These are phyloP conservation scores for Labia minor DNA, from an alignment of 2,888 invertebrate species.

Conservation along the genomic window DNA sequence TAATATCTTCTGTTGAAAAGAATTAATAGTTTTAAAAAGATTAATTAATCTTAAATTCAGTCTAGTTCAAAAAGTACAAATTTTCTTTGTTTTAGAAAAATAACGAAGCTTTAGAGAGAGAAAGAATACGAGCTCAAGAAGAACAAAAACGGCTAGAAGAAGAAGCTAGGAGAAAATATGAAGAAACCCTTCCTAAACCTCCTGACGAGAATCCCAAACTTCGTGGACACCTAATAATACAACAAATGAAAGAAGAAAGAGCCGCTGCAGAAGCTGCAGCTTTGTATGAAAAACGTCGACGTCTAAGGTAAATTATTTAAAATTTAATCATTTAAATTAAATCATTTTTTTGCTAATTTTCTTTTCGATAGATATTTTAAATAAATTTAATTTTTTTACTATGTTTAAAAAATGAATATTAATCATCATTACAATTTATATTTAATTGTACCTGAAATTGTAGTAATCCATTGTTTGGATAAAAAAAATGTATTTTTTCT, in stretches of 20 bases:
- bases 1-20: too few species aligned
- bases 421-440: too few species aligned
- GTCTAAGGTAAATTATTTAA: neutral
- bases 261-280: neutral
- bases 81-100: slow-evolving; percentile 31
- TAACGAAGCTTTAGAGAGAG: slow-evolving; percentile 34
- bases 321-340: too few species aligned
- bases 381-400: neutral
- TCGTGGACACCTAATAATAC: neutral
- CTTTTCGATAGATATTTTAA: neutral
- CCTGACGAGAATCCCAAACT: neutral
- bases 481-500: too few species aligned
- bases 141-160: slow-evolving; percentile 35
- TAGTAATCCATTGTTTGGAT: too few species aligned
- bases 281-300: neutral
- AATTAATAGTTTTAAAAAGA: too few species aligned
- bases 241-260: neutral
- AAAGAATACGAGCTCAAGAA: slow-evolving; percentile 37
- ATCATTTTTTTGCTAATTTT: too few species aligned
- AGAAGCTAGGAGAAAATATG: slow-evolving; percentile 36
- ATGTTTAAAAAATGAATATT: neutral
- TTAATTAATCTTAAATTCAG: too few species aligned
- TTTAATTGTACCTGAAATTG: too few species aligned
- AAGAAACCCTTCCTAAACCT: slow-evolving; percentile 21
- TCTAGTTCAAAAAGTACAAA: too few species aligned